Conservation (phyloP, 2,888 invertebrate species). For the Caenorhabditis sulstoni region DNA sequence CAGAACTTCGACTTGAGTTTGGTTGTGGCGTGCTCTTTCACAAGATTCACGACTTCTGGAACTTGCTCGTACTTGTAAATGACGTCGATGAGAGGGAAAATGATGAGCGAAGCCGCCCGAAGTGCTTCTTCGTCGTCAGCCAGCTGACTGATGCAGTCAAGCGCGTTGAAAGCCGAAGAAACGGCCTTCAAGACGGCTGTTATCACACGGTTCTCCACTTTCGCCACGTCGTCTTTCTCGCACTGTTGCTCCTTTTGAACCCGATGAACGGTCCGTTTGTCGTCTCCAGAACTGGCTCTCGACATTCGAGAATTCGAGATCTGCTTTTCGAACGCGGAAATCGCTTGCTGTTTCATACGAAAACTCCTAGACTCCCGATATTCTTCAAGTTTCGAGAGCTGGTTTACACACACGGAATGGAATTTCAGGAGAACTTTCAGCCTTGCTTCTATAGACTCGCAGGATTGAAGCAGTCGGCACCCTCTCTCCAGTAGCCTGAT, state of each 20-base stretch:
- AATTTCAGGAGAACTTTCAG: conserved; percentile 37
- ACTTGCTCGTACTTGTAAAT: conserved; percentile 65
- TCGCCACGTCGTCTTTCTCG: conserved; percentile 50
- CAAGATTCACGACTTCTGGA: conserved; percentile 21
- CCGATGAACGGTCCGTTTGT: conserved; percentile 16
- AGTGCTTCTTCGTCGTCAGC: conserved; percentile 40
- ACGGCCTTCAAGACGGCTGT: conserved; percentile 48
- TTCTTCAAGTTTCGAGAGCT: conserved; percentile 52
- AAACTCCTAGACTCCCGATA: conserved; percentile 47
- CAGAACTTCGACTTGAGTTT: conserved; percentile 42
- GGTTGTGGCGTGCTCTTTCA: conserved; percentile 8
- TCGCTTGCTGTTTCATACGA: conserved; percentile 49
- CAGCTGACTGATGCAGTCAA: conserved; percentile 35
- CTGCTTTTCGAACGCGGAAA: conserved; percentile 29
- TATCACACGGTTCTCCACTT: conserved; percentile 14
- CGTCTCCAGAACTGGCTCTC: conserved; percentile 27
- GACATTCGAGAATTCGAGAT: conserved; percentile 10
- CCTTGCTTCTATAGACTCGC: conserved; percentile 7
- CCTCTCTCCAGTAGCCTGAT: conserved; percentile 34
- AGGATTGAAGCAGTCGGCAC: conserved; percentile 2
- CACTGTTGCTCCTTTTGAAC: conserved; percentile 39
- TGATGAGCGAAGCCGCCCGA: conserved; percentile 46
- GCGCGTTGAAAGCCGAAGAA: conserved; percentile 43
- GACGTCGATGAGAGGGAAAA: conserved; percentile 69
- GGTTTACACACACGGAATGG: conserved; percentile 35